These are phyloP conservation scores for Oxytorus armatus DNA, from an alignment of 2,888 invertebrate genomes.

Conservation along the genomic window DNA sequence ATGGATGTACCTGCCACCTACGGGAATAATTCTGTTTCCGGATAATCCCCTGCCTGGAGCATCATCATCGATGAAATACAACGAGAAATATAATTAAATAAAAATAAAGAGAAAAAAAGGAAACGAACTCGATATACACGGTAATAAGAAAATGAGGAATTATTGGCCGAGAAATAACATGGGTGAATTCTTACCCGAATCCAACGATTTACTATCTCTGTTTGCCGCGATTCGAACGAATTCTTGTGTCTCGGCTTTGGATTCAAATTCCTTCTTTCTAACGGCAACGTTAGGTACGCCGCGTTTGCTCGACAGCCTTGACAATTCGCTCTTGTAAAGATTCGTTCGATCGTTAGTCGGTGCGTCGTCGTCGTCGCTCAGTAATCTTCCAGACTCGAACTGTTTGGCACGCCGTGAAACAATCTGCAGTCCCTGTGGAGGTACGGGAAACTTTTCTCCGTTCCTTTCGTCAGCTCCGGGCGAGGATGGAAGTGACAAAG, in stretches of 20 bases:
- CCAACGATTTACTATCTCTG: constrained; percentile 86
- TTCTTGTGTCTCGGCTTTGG: constrained; percentile 85
- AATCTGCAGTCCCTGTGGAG: constrained; percentile 86
- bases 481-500: constrained; percentile 82
- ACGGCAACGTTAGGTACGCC: constrained; percentile 91
- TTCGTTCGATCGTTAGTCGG: constrained; percentile 87
- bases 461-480: constrained; percentile 81
- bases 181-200: constrained; percentile 85
- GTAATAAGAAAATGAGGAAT: constrained; percentile 10
- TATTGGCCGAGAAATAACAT: too few relatives aligned
- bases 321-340: constrained; percentile 89
- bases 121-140: constrained; percentile 17
- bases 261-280: constrained; percentile 90
- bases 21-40: constrained; percentile 91
- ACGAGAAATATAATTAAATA: constrained; percentile 80
- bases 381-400: constrained; percentile 89
- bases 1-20: constrained; percentile 92
- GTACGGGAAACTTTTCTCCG: constrained; percentile 79
- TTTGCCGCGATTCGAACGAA: constrained; percentile 82
- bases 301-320: constrained; percentile 88
- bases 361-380: constrained; percentile 86
- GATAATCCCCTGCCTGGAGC: constrained; percentile 87
- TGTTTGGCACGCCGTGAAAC: constrained; percentile 91
- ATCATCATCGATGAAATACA: constrained; percentile 60
- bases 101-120: constrained; percentile 46